A percentile compares a stretch with the other conserved stretches of the same genome.
Conservation (phyloP, 2,113 vertebrate species). For the Nothoprocta pentlandii region DNA sequence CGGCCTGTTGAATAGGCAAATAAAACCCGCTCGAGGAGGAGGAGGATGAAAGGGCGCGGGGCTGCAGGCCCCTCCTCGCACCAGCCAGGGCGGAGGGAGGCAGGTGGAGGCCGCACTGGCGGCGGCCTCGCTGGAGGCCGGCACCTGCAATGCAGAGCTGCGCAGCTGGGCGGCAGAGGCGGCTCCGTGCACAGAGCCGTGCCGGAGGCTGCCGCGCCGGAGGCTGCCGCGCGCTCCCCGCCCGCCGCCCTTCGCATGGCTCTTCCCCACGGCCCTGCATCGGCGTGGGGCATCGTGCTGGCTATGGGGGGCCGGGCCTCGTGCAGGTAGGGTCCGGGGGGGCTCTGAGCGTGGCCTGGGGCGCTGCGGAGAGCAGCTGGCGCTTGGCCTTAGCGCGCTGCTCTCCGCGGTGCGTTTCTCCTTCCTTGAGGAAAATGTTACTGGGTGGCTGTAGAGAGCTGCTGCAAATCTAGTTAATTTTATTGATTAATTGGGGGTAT, state of each 20-base stretch:
- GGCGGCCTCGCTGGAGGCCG: slow-evolving; percentile 55
- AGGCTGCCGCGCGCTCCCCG: background rate
- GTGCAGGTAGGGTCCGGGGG: slow-evolving; percentile 82
- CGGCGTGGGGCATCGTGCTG: slow-evolving; percentile 50
- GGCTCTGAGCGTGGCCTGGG: background rate
- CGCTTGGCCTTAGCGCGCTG: background rate
- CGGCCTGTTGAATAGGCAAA: slow-evolving; percentile 49
- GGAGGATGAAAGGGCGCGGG: background rate
- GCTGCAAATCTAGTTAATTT: background rate
- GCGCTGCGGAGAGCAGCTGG: rapidly evolving
- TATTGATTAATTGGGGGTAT: background rate
- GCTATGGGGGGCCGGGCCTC: slow-evolving; percentile 91
- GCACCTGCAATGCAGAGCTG: slow-evolving; percentile 93
- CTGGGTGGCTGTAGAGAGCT: background rate
- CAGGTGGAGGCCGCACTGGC: background rate
- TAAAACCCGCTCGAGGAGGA: slow-evolving; percentile 49
- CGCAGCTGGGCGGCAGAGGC: slow-evolving; percentile 80
- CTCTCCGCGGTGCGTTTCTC: background rate
- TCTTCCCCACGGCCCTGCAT: slow-evolving; percentile 72
- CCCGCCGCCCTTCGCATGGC: slow-evolving; percentile 66
- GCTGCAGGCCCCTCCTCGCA: too few relatives aligned
- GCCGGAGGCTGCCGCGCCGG: too few relatives aligned
- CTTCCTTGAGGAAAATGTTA: background rate
- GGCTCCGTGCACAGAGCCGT: slow-evolving; percentile 9
- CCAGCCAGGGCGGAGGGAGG: too few relatives aligned